Evolutionary conservation across 2,113 vertebrate species (phyloP).

Genomic region (Rhadina sibilatrix): DNA sequence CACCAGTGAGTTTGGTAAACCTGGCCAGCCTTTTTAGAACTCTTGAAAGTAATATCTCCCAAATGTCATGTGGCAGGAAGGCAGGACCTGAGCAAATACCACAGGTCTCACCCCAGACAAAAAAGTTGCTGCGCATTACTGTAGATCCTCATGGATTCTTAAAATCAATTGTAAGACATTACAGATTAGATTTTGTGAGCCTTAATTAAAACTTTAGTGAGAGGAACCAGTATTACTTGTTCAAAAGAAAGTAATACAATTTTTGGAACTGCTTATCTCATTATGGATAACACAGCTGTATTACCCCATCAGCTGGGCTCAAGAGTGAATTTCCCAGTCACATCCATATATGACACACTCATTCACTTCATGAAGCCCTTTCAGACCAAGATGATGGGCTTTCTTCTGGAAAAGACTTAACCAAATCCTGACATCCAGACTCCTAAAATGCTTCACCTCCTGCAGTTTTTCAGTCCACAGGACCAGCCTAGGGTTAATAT

Average conservation of each 20-base stretch:
- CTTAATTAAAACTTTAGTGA: neutral
- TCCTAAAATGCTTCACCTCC: neutral
- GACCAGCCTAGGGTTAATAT: neutral
- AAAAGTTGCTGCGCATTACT: neutral
- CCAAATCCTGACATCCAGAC: neutral
- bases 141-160: neutral
- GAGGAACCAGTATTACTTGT: neutral
- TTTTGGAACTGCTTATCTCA: neutral
- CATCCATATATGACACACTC: neutral
- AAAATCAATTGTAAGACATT: neutral
- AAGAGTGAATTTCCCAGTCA: neutral
- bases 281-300: too few relatives aligned
- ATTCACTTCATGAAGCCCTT: neutral
- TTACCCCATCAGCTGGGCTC: neutral
- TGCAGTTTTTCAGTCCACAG: neutral
- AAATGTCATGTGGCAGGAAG: neutral
- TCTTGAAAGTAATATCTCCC: neutral
- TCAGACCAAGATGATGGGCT: neutral
- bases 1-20: neutral
- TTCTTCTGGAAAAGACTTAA: neutral
- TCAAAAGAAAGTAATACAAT: neutral
- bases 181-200: rapidly evolving
- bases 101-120: neutral
- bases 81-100: neutral
- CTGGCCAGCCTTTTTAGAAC: neutral